These are phyloP conservation scores for Gandaritis pyraliata DNA, from an alignment of 2,888 invertebrate genomes.

Conservation along the genomic window DNA sequence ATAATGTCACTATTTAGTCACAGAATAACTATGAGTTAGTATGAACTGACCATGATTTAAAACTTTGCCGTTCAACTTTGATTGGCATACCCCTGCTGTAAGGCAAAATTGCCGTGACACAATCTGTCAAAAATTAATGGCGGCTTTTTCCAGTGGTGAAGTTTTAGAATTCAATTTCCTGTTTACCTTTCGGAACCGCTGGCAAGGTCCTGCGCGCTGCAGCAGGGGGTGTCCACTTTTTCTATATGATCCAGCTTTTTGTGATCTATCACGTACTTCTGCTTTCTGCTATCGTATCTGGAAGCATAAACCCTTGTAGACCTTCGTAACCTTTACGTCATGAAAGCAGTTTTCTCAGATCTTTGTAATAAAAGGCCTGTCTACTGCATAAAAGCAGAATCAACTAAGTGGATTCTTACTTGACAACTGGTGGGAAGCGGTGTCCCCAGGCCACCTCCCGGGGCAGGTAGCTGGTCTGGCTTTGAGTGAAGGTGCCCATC, in stretches of 20 bases:
- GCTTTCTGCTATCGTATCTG: slow-evolving; percentile 83
- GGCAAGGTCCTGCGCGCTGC: slow-evolving; percentile 88
- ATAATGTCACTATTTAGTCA: too few relatives aligned
- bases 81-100: too few relatives aligned
- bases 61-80: too few relatives aligned
- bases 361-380: too few relatives aligned
- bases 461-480: slow-evolving; percentile 91
- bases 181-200: slow-evolving; percentile 19
- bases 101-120: too few relatives aligned
- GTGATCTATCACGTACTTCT: slow-evolving; percentile 87
- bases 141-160: too few relatives aligned
- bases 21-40: too few relatives aligned
- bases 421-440: slow-evolving; percentile 89
- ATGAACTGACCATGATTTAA: too few relatives aligned
- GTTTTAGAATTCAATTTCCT: too few relatives aligned
- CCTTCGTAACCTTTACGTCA: not conserved
- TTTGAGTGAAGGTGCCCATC: slow-evolving; percentile 90
- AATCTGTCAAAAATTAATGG: too few relatives aligned
- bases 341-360: too few relatives aligned
- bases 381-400: too few relatives aligned
- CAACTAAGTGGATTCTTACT: slow-evolving; percentile 61
- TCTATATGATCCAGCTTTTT: slow-evolving; percentile 86
- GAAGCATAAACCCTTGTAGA: slow-evolving; percentile 30
- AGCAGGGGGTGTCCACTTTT: slow-evolving; percentile 88
- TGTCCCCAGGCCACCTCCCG: slow-evolving; percentile 93